Base-by-base conservation (phyloP, 2,888 invertebrate species). In the Sipha maydis region DNA sequence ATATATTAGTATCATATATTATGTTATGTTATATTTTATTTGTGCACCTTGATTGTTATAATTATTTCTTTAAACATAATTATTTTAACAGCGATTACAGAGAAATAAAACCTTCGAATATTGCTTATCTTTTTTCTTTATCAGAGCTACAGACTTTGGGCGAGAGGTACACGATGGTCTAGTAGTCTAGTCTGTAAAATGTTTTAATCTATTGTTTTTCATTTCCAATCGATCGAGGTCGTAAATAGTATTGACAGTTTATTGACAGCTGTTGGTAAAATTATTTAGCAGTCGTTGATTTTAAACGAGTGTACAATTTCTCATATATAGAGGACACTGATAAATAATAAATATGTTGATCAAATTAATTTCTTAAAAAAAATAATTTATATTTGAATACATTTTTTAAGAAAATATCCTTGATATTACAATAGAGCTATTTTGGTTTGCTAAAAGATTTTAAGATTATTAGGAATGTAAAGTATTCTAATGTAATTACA, bases 11-110 rank as follows among this genome's bases (percentile, higher is more conserved):
- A 61, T 61, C 25, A 11, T 61, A 61, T 61, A 1, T 9, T 11
- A 4, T 61, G 2, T 31, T 48, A 9, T 69, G 31, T 80, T n/a
- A 38, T 67, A 56, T 69, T 41, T 19, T 17, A 48, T 41, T 28
- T 48, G 8, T 85, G 48, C 56, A 67, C 84, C 84, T 84, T 84
- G 84, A 84, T 84, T 67, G 77, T 77, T 85, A 31, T 85, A 85
- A 85, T 85, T 85, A 48, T 77, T 85, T 85, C 25, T 76, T 67
- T 67, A 85, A 67, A 85, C 67, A 67, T 34, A 77, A 84, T 84
- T 77, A 77, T 11, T 14, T 5, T 56, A 48, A 11, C 14, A 3
- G 25, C 28, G 67, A 77, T 85, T 69, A 77, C 31, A 85, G 31
- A 85, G 31, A 31, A 77, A 77, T 48, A 14, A 85, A 85, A 85